Evolutionary conservation across 2,888 invertebrate species (phyloP).

Genomic region (Atethmia centrago): DNA sequence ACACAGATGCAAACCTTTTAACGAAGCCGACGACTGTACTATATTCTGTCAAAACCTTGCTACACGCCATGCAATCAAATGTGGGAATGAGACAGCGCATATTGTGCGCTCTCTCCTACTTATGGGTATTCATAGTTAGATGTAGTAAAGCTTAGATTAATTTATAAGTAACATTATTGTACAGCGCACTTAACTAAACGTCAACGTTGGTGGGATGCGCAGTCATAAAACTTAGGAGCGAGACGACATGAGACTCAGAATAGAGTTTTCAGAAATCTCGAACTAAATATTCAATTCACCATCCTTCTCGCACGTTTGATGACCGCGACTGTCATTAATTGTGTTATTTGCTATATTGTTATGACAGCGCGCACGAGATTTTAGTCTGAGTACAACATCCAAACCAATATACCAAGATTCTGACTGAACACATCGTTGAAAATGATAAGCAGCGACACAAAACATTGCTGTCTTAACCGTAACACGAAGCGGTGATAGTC

Average conservation of each 20-base stretch:
- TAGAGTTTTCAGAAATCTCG: neutral
- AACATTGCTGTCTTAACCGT: conserved; percentile 19
- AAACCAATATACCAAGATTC: conserved; percentile 27
- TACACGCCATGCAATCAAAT: conserved; percentile 2
- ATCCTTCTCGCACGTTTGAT: conserved; percentile 20
- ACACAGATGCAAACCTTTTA: conserved; percentile 29
- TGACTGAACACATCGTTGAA: conserved; percentile 28
- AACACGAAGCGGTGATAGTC: conserved; percentile 6
- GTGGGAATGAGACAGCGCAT: conserved; percentile 20
- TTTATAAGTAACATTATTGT: conserved; percentile 40
- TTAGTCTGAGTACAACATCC: conserved; percentile 42
- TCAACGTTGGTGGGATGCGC: neutral
- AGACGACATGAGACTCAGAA: neutral
- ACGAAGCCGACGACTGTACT: neutral
- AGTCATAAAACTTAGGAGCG: conserved; percentile 26
- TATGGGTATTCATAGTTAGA: neutral
- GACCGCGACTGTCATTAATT: neutral
- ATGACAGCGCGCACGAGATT: neutral
- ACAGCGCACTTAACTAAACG: conserved; percentile 17
- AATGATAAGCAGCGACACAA: conserved; percentile 7
- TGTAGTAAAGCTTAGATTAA: conserved; percentile 22
- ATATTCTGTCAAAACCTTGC: conserved; percentile 6
- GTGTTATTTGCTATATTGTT: neutral
- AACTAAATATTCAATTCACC: neutral
- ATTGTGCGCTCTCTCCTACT: conserved; percentile 9